These are phyloP conservation scores for Phaethon lepturus DNA, from an alignment of 2,113 vertebrate species.

Conservation along the genomic window DNA sequence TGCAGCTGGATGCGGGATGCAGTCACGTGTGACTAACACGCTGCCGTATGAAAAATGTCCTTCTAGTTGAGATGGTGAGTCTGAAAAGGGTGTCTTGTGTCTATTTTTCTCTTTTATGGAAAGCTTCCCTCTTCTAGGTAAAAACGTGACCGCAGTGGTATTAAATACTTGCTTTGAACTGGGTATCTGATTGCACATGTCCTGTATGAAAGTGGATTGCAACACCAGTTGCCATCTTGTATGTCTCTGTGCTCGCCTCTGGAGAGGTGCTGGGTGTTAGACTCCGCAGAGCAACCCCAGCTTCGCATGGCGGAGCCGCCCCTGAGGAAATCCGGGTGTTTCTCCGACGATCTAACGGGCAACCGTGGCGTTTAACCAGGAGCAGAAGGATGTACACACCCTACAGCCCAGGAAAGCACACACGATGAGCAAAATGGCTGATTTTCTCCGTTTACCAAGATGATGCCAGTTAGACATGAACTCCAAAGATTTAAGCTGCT, in stretches of 20 bases:
- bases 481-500: neutral
- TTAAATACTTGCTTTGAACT: neutral
- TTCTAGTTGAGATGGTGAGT: neutral
- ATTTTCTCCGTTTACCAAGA: neutral
- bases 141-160: too few species aligned
- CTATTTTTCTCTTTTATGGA: neutral
- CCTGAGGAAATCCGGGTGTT: rapidly evolving
- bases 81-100: neutral
- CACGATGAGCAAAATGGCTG: rapidly evolving
- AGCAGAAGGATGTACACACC: neutral
- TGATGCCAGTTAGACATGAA: neutral
- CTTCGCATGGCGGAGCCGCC: neutral
- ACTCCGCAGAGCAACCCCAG: neutral
- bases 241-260: neutral
- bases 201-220: neutral
- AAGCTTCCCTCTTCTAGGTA: neutral
- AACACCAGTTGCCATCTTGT: neutral
- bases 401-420: neutral
- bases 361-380: rapidly evolving
- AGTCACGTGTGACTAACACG: rapidly evolving
- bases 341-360: neutral
- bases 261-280: neutral
- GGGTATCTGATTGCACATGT: rapidly evolving
- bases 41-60: neutral
- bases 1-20: neutral